Percentiles rank a stretch among this genome's conserved stretches.
These are phyloP conservation scores for Atta texana DNA, from an alignment of 1,140 invertebrate genomes.

Conservation along the genomic window DNA sequence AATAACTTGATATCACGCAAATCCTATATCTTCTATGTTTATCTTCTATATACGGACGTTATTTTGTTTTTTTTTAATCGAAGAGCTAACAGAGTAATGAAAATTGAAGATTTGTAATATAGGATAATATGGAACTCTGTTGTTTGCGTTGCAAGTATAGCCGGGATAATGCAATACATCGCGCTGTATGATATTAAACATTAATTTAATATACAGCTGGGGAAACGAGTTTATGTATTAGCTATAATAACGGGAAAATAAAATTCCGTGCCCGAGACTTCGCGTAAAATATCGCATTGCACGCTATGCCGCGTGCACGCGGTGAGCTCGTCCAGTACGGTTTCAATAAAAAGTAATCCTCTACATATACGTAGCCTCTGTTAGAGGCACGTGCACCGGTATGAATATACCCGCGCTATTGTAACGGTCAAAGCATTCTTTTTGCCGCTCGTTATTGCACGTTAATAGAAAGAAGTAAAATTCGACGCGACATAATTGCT, in stretches of 20 bases:
- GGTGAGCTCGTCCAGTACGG: constrained; percentile 52
- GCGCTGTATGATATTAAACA: constrained; percentile 25
- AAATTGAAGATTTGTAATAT: constrained; percentile 41
- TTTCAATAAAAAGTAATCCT: constrained; percentile 71
- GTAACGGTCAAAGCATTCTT: constrained; percentile 52
- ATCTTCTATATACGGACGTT: not conserved
- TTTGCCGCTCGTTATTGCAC: constrained; percentile 52
- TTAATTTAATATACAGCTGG: constrained; percentile 58
- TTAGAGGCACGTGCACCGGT: constrained; percentile 45
- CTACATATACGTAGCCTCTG: constrained; percentile 52
- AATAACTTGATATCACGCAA: not conserved
- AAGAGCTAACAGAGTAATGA: constrained; percentile 10
- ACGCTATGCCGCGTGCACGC: constrained; percentile 45
- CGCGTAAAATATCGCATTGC: constrained; percentile 64
- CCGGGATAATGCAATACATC: constrained; percentile 34
- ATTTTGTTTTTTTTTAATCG: not conserved
- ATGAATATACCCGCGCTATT: constrained; percentile 60
- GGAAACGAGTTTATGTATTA: constrained; percentile 52
- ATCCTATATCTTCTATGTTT: not conserved
- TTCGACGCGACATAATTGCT: constrained; percentile 54
- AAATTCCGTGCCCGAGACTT: constrained; percentile 52
- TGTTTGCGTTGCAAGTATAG: not conserved
- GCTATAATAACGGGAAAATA: constrained; percentile 53
- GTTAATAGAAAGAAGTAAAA: constrained; percentile 59
- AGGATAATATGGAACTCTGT: not conserved